Conservation (phyloP, 2,888 invertebrate species). For the Saturnia pavonia region DNA sequence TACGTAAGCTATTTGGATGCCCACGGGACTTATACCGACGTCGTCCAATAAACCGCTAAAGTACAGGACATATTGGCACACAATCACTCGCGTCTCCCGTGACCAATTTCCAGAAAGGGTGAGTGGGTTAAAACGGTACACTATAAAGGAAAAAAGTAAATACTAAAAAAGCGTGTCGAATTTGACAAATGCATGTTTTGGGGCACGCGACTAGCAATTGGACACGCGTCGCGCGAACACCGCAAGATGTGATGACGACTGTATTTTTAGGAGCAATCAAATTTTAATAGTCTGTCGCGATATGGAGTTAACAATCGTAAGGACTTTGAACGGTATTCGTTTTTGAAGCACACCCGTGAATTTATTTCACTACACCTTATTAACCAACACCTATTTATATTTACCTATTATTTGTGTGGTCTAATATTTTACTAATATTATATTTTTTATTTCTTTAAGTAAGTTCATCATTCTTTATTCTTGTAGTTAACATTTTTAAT, state of each 20-base stretch:
- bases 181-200: constrained; percentile 78
- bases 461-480: not conserved
- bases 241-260: constrained; percentile 42
- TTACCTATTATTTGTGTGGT: too few species aligned
- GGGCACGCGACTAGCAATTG: constrained; percentile 71
- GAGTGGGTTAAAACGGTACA: constrained; percentile 48
- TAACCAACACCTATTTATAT: not conserved
- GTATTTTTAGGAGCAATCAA: constrained; percentile 50
- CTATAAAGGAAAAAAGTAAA: constrained; percentile 64
- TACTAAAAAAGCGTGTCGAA: constrained; percentile 74
- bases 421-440: not conserved
- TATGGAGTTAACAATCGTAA: constrained; percentile 25
- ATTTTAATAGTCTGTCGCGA: constrained; percentile 39
- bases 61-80: constrained; percentile 71
- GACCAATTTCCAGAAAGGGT: constrained; percentile 71
- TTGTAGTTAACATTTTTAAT: not conserved
- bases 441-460: not conserved
- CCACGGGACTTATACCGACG: constrained; percentile 51
- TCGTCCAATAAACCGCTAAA: constrained; percentile 65
- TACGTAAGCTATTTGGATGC: constrained; percentile 26
- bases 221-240: constrained; percentile 49
- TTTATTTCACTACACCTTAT: constrained; percentile 4
- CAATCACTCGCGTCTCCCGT: constrained; percentile 68
- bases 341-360: not conserved
- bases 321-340: constrained; percentile 20